phyloP scores from a whole-genome alignment of 2,797 vertebrate species.

The Acropternis orthonyx region DNA sequence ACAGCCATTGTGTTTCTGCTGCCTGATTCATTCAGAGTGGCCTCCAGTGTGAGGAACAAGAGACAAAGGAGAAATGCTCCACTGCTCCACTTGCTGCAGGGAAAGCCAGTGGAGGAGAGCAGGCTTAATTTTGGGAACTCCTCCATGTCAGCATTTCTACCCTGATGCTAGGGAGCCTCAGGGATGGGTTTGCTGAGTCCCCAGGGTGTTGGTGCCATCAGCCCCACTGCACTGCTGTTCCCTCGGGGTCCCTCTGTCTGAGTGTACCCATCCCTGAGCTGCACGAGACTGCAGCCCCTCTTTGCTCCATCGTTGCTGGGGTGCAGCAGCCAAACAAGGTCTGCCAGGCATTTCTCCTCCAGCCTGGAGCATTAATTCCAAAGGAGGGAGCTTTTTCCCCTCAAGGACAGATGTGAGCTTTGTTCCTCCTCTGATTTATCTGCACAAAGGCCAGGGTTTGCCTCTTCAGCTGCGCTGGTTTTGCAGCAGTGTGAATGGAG shows the following conservation, averaged over 20 bases:
- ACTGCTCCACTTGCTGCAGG: not conserved
- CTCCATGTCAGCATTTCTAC: not conserved
- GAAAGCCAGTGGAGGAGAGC: not conserved
- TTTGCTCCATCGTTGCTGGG: not conserved
- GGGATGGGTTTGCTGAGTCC: not conserved
- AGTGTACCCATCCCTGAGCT: not conserved
- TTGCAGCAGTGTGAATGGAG: not conserved
- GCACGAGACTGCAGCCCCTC: not conserved
- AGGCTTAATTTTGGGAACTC: not conserved
- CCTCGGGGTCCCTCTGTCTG: not conserved
- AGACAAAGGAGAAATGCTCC: not conserved
- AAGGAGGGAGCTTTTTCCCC: not conserved
- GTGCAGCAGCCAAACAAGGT: not conserved
- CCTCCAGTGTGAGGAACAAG: not conserved
- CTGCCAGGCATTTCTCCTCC: not conserved
- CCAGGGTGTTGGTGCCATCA: not conserved
- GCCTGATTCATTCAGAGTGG: not conserved
- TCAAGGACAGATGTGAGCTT: not conserved
- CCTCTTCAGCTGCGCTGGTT: not conserved
- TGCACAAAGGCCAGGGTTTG: not conserved
- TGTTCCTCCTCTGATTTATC: not conserved
- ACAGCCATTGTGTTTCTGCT: not conserved
- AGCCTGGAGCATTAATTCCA: not conserved
- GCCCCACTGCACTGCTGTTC: not conserved
- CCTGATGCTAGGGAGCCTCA: not conserved